Conservation (phyloP, 2,113 vertebrate species). For the Phoenicopterus ruber region DNA sequence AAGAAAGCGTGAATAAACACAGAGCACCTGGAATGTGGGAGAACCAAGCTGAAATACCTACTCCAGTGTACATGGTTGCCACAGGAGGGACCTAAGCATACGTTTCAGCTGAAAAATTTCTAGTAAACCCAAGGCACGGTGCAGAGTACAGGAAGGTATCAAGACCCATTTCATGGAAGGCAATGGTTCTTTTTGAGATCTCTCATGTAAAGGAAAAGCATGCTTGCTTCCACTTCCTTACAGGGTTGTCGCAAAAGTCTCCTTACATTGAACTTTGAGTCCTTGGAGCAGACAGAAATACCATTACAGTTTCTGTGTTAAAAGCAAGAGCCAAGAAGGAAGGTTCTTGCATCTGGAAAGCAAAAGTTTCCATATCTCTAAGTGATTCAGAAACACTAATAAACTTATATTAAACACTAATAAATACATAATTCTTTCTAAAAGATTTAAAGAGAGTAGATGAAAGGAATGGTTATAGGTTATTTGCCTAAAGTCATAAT, state of each 20-base stretch:
- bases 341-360: not conserved
- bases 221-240: not conserved
- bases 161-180: not conserved
- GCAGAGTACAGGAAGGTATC: accelerated
- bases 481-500: not conserved
- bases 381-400: not conserved
- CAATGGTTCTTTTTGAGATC: not conserved
- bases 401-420: not conserved
- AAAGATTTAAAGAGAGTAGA: not conserved
- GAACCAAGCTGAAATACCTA: not conserved
- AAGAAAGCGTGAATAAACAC: not conserved
- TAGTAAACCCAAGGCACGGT: accelerated
- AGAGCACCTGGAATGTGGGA: not conserved
- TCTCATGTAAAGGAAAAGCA: not conserved
- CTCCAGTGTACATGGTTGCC: not conserved
- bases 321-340: not conserved
- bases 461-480: not conserved
- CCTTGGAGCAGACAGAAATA: not conserved
- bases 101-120: not conserved
- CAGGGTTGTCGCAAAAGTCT: not conserved
- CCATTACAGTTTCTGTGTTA: not conserved
- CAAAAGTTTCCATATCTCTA: not conserved
- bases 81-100: not conserved
- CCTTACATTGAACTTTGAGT: not conserved
- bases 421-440: not conserved